Percentiles rank a stretch among this genome's conserved stretches.
Conservation (phyloP, 2,113 vertebrate genomes). For the Ameiurus melas region DNA sequence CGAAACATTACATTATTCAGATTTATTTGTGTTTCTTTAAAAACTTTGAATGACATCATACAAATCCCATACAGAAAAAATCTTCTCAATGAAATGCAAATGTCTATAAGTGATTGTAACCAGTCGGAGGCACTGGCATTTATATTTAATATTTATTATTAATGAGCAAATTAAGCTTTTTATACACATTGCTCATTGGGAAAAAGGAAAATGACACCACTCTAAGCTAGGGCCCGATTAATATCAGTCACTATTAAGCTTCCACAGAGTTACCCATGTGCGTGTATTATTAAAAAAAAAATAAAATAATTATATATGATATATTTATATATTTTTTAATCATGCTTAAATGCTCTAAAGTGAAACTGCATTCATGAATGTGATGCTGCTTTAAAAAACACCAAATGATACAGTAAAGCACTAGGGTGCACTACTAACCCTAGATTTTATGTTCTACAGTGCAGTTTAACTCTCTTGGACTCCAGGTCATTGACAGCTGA, state of each 20-base stretch:
- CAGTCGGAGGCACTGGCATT: neutral
- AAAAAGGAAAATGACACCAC: neutral
- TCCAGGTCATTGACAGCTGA: neutral
- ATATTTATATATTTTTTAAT: too few species aligned
- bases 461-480: neutral
- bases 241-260: neutral
- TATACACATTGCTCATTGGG: neutral
- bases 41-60: neutral
- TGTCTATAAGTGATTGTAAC: neutral
- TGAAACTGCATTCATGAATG: neutral
- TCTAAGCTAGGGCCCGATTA: neutral
- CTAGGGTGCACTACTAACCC: neutral
- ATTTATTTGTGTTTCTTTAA: slow-evolving; percentile 23
- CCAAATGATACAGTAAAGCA: neutral
- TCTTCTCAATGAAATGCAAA: slow-evolving; percentile 30
- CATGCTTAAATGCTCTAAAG: neutral
- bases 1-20: neutral
- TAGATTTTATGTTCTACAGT: neutral
- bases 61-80: neutral
- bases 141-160: slow-evolving; percentile 17
- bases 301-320: too few species aligned
- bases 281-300: too few species aligned
- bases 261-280: neutral
- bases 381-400: neutral
- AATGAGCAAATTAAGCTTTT: neutral